These are phyloP conservation scores for Sebastolobus alascanus DNA, from an alignment of 2,797 vertebrate species.

Conservation along the genomic window DNA sequence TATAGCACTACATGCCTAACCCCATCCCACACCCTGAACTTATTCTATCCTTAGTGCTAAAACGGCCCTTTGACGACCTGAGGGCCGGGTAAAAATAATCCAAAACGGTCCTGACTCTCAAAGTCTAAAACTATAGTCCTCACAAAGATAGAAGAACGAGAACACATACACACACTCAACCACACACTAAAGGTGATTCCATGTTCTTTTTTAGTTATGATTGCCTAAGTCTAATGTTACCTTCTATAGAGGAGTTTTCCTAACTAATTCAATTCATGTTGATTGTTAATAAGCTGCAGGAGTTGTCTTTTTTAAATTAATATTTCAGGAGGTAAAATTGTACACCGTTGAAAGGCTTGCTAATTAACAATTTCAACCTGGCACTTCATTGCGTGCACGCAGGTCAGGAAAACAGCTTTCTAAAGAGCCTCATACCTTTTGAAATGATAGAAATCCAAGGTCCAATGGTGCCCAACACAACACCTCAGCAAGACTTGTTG, in stretches of 20 bases:
- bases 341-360: background rate
- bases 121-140: background rate
- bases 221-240: background rate
- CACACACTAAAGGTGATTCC: background rate
- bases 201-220: background rate
- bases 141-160: background rate
- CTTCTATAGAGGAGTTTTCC: background rate
- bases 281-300: background rate
- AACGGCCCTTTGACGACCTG: background rate
- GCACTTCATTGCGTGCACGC: background rate
- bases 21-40: background rate
- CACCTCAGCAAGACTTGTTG: background rate
- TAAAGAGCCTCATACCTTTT: background rate
- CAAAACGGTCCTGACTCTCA: background rate
- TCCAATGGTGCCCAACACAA: background rate
- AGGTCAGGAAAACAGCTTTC: background rate
- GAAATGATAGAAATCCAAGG: background rate
- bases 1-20: background rate
- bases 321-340: background rate
- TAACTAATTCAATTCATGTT: background rate
- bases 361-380: background rate
- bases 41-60: background rate
- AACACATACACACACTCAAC: background rate
- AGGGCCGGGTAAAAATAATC: no score
- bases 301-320: background rate